Evolutionary conservation across 1,140 invertebrate genomes (phyloP), one percentile per base, ranked within the genome.

Genomic region (Cydia splendana): DNA sequence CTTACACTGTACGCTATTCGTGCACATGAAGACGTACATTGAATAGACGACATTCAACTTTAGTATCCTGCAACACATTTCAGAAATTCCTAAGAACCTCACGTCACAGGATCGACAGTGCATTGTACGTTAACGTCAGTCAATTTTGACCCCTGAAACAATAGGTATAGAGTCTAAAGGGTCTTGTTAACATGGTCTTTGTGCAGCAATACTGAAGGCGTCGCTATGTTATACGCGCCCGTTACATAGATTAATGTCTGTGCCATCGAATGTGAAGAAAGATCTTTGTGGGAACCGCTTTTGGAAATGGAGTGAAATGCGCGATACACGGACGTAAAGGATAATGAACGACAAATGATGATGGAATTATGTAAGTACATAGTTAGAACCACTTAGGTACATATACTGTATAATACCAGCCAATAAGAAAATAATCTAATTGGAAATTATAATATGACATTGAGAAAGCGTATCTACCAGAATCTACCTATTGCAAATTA

Each of bases 271-370:
- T 87, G 87, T 88, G 88, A 86, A 88, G 87, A 88, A 84, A 89
- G 87, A 89, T 88, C 84, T 84, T 90, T 89, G 87, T 91, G 89
- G 86, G 89, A 91, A 91, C 85, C 82, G 81, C 81, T 82, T 88
- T 88, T 85, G 78, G 82, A 82, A 82, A 80, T 87, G 78, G 85
- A 85, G 83, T 86, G 75, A 83, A 79, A 76, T 82, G 67, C 71
- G 79, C 18, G 71, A 84, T 74, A 82, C 65, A 77, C 53, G 12
- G 65, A 20, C 9, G 57, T 10, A n/a, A 5, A 62, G 57, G 57
- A 24, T 62, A n/a, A 24, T 1, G 18, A 18, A 62, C 48, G 10
- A 53, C 4, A 51, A 3, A 53, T 62, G 9, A 62, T n/a, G n/a
- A 18, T 15, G 38, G 9, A 42, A 42, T 42, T 42, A 24, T 24